phyloP scores from a whole-genome alignment of 2,888 invertebrate species.

The Ypsolopha sequella region DNA sequence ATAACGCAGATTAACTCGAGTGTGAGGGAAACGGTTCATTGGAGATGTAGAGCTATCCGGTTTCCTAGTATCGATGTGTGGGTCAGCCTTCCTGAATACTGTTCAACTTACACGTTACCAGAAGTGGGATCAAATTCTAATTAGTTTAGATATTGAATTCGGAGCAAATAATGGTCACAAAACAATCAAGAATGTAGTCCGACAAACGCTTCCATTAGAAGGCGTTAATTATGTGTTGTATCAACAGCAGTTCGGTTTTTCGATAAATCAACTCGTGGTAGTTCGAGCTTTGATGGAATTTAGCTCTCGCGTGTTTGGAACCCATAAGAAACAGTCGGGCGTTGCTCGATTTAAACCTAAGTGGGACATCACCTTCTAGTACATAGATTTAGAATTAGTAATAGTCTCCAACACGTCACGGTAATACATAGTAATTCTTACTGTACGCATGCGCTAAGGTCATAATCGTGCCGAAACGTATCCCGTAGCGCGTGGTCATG shows the following conservation, averaged over 20 bases:
- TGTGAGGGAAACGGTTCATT: neutral
- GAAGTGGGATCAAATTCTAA: no score
- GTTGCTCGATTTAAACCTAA: neutral
- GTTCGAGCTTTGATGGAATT: neutral
- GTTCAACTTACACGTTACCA: no score
- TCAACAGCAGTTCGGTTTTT: neutral
- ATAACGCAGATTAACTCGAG: slow-evolving; percentile 6
- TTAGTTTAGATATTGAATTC: neutral
- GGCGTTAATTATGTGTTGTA: neutral
- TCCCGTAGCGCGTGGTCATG: no score
- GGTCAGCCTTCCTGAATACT: no score
- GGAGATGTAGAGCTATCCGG: neutral
- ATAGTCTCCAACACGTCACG: no score
- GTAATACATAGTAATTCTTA: no score
- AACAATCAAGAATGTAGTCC: neutral
- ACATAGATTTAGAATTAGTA: no score
- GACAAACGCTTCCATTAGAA: no score
- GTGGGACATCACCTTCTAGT: no score
- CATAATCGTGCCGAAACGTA: no score
- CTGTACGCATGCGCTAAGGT: no score
- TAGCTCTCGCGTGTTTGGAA: neutral
- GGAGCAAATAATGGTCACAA: neutral
- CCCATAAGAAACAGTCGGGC: neutral
- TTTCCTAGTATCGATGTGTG: no score
- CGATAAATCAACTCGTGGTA: neutral